These are phyloP conservation scores for Bradypus variegatus DNA, from an alignment of 2,797 vertebrate genomes.

Conservation along the genomic window DNA sequence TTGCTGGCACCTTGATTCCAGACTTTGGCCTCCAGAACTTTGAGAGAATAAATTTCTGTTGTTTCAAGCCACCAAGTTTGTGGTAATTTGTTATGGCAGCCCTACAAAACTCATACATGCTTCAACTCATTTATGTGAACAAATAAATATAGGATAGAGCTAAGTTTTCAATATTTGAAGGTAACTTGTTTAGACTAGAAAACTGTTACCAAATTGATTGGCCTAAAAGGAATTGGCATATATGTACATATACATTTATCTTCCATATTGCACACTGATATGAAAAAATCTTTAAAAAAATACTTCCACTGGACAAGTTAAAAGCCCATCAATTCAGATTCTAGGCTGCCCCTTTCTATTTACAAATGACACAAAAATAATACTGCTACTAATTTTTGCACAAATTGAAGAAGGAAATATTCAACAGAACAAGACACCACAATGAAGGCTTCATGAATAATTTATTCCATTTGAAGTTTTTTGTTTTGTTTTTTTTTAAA, in stretches of 20 bases:
- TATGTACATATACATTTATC: neutral
- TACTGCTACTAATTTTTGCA: neutral
- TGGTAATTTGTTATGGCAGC: no score
- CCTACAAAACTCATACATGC: neutral
- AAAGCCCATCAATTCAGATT: constrained; percentile 7
- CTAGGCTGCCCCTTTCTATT: neutral
- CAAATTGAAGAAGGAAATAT: constrained; percentile 38
- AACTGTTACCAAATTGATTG: neutral
- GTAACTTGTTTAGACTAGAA: constrained; percentile 16
- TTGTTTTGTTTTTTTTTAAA: constrained; percentile 72
- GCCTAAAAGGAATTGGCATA: neutral
- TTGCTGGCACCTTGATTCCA: no score
- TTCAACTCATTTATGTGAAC: constrained; percentile 15
- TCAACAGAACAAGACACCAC: constrained; percentile 62
- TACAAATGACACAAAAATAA: constrained; percentile 10
- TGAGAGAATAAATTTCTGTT: no score
- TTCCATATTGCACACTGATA: neutral
- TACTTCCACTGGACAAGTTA: constrained; percentile 1
- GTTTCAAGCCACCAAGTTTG: no score
- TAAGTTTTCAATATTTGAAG: constrained; percentile 33
- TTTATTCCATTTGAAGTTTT: constrained; percentile 79
- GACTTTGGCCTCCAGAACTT: no score
- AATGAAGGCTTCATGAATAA: constrained; percentile 78
- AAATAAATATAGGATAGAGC: neutral
- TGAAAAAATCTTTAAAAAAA: constrained; percentile 16